Conservation (phyloP, 2,888 invertebrate species). For the Diplazon laetatorius region DNA sequence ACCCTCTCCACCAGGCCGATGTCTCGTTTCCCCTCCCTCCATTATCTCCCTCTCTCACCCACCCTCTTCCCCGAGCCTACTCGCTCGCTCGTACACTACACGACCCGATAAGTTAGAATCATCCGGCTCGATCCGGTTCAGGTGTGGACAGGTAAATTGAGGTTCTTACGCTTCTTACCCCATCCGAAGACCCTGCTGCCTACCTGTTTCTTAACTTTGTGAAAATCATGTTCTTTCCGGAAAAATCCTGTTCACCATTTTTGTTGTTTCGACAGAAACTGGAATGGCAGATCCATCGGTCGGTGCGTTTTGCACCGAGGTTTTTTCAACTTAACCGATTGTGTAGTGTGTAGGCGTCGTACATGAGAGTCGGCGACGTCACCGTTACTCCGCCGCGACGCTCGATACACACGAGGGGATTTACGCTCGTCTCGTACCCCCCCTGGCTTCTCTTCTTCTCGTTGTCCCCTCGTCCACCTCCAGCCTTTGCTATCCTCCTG, state of each 20-base stretch:
- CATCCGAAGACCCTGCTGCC: too few species aligned
- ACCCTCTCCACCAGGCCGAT: constrained; percentile 20
- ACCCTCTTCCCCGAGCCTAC: constrained; percentile 23
- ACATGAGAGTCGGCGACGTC: constrained; percentile 42
- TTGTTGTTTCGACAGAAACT: too few species aligned
- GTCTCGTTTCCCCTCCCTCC: constrained; percentile 4
- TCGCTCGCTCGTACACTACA: too few species aligned
- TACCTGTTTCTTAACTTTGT: too few species aligned
- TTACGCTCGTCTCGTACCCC: constrained; percentile 10
- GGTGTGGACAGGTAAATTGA: too few species aligned
- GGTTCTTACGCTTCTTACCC: neutral
- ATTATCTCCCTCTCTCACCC: neutral
- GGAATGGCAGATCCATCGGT: too few species aligned
- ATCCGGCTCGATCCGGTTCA: neutral
- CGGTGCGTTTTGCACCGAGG: too few species aligned
- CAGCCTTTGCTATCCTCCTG: constrained; percentile 31
- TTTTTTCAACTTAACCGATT: too few species aligned
- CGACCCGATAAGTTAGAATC: too few species aligned
- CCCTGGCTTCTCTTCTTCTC: too few species aligned
- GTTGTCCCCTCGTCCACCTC: constrained; percentile 4
- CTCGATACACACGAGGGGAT: constrained; percentile 56
- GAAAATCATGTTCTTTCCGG: too few species aligned
- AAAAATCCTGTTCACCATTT: too few species aligned
- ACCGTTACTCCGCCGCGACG: constrained; percentile 57
- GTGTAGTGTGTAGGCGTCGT: neutral